Conservation (phyloP, 1,140 invertebrate species). For the Aphaenogaster rudis region DNA sequence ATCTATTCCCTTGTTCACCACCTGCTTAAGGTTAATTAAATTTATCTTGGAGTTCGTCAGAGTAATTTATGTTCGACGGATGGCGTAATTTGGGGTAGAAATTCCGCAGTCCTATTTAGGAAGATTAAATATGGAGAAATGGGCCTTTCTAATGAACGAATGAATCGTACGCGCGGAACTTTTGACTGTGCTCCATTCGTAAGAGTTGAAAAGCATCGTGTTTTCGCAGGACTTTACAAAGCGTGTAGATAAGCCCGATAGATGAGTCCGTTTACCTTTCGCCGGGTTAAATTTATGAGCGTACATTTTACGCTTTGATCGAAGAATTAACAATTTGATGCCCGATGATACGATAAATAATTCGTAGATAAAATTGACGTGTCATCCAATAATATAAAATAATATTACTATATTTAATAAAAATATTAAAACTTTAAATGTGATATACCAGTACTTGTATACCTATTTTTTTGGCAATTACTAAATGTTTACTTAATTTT, state of each 20-base stretch:
- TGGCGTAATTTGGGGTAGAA: neutral
- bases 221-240: conserved; percentile 3
- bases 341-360: neutral
- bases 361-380: neutral
- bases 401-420: neutral
- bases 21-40: conserved; percentile 42
- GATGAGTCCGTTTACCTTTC: conserved; percentile 5
- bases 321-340: neutral
- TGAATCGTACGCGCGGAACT: neutral
- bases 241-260: neutral
- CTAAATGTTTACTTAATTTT: neutral
- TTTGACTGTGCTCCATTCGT: neutral
- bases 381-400: neutral
- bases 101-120: neutral
- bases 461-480: neutral
- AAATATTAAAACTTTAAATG: neutral
- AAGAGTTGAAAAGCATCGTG: neutral
- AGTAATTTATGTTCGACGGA: conserved; percentile 34
- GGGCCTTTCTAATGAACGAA: neutral
- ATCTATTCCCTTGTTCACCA: neutral
- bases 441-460: neutral
- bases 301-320: neutral
- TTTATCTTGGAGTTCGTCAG: conserved; percentile 36
- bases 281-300: neutral
- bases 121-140: conserved; percentile 25